Percentiles rank a stretch among this genome's conserved stretches.
These are phyloP conservation scores for Ibidorhyncha struthersii DNA, from an alignment of 2,113 vertebrate species.

Conservation along the genomic window DNA sequence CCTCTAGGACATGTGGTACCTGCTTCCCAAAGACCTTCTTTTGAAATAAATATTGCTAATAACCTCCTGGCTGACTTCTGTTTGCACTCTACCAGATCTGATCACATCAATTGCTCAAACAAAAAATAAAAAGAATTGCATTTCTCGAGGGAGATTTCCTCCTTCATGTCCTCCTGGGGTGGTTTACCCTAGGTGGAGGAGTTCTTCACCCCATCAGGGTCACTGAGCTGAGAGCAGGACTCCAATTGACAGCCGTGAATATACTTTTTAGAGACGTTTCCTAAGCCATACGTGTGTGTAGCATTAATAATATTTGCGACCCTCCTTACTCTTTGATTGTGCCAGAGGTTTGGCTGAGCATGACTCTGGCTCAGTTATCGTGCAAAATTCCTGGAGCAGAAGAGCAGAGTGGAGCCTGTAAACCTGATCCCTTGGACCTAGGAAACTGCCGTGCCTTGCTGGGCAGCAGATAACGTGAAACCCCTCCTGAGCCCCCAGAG, in stretches of 20 bases:
- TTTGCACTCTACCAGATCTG: neutral
- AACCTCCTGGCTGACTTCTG: neutral
- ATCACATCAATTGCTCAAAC: neutral
- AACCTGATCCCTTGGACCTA: neutral
- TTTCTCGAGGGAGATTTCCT: neutral
- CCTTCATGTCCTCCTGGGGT: neutral
- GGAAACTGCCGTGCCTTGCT: neutral
- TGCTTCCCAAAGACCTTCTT: neutral
- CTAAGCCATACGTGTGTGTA: neutral
- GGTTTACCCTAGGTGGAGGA: neutral
- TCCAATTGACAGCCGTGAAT: neutral
- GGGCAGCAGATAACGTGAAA: neutral
- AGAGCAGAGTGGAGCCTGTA: neutral
- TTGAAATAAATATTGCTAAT: neutral
- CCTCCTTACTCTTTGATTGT: neutral
- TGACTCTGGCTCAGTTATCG: neutral
- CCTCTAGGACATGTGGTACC: neutral
- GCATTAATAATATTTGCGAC: neutral
- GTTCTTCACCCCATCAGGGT: neutral
- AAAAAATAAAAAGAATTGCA: neutral
- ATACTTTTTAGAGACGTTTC: neutral
- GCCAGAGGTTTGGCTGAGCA: neutral
- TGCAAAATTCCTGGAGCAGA: neutral
- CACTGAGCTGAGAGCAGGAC: neutral
- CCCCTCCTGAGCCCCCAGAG: neutral